Percentiles rank a stretch among this genome's conserved stretches.
phyloP scores from a whole-genome alignment of 2,113 vertebrate genomes.

The Cacatua alba region DNA sequence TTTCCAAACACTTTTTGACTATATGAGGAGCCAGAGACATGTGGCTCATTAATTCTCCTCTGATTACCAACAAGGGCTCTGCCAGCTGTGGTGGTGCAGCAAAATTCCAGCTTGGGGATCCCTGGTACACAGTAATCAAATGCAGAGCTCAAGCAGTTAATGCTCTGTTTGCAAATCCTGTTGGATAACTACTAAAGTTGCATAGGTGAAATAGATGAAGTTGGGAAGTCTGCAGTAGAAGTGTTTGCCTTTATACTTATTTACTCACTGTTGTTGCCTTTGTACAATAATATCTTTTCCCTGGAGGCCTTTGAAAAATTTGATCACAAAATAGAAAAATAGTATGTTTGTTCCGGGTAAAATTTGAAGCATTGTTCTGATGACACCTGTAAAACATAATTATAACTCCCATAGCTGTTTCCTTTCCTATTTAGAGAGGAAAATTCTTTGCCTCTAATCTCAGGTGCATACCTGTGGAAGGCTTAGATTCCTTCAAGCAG shows the following conservation, averaged over 20 bases:
- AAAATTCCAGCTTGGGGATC: not conserved
- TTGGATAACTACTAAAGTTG: conserved; percentile 34
- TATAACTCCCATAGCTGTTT: too few species aligned
- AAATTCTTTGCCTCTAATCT: conserved; percentile 71
- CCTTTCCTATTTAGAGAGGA: too few species aligned
- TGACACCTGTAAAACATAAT: too few species aligned
- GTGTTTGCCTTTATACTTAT: conserved; percentile 51
- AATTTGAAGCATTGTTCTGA: too few species aligned
- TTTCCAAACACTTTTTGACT: not conserved
- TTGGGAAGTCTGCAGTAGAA: conserved; percentile 17
- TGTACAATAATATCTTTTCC: conserved; percentile 48
- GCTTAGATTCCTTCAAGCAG: conserved; percentile 81
- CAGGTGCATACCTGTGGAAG: conserved; percentile 84
- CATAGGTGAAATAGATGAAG: conserved; percentile 21
- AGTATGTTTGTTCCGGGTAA: too few species aligned
- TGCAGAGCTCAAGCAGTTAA: not conserved
- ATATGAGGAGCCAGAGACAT: not conserved
- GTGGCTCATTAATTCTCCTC: not conserved
- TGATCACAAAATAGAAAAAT: too few species aligned
- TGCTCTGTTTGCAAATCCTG: conserved; percentile 29
- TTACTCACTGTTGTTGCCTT: conserved; percentile 52
- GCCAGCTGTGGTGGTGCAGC: not conserved
- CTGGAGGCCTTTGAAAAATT: too few species aligned
- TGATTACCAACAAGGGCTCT: not conserved
- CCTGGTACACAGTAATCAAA: not conserved